Evolutionary conservation across 2,888 invertebrate genomes (phyloP).

Genomic region (Hermaeophaga mercurialis): DNA sequence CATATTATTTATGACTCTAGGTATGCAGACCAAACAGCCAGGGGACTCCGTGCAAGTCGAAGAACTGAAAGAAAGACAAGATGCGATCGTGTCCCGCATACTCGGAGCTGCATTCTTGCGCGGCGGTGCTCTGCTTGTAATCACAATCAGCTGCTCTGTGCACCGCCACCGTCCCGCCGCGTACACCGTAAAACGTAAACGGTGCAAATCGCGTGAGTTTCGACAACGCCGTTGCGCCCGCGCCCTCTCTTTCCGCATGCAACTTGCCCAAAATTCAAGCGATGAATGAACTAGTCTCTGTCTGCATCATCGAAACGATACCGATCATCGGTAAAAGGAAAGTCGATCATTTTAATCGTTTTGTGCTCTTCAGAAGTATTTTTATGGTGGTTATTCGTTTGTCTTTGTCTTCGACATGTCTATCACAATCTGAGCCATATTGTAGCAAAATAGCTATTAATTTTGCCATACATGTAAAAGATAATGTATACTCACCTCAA

Average conservation of each 20-base stretch:
- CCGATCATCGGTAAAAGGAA: no score
- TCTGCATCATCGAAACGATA: no score
- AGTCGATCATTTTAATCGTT: no score
- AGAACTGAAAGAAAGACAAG: conserved; percentile 12
- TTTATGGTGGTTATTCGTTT: no score
- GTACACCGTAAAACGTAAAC: conserved; percentile 3
- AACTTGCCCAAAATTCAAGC: conserved; percentile 12
- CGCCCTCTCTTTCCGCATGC: not conserved
- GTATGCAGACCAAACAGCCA: conserved; percentile 11
- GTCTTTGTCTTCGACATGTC: no score
- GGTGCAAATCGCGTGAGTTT: conserved; percentile 14
- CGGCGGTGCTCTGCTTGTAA: conserved; percentile 27
- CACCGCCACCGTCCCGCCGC: not conserved
- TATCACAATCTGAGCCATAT: no score
- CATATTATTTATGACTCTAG: no score
- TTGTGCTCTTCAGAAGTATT: no score
- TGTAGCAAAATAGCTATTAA: no score
- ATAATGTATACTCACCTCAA: no score
- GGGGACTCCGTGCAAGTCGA: conserved; percentile 1
- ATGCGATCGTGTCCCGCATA: conserved; percentile 19
- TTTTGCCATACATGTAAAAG: no score
- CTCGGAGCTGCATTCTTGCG: conserved; percentile 20
- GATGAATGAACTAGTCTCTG: conserved; percentile 22
- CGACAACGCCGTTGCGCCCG: conserved; percentile 5
- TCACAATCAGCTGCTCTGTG: conserved; percentile 26